Conservation (phyloP, 2,113 vertebrate genomes). For the Leptobrachium ailaonicum region DNA sequence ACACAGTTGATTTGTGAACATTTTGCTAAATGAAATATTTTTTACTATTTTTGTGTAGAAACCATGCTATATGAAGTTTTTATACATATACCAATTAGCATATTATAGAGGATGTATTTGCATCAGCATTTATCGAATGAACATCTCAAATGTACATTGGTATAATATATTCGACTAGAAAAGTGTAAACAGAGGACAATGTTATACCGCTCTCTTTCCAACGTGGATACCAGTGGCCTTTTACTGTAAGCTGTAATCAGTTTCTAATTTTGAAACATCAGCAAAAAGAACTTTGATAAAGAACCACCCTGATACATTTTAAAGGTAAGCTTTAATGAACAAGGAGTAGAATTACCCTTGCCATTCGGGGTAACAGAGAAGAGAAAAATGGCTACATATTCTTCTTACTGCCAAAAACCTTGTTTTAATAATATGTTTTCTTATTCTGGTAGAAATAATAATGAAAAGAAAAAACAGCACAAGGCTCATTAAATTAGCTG, state of each 20-base stretch:
- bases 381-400: conserved; percentile 84
- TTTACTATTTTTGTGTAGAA: too few relatives aligned
- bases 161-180: conserved; percentile 6
- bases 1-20: too few relatives aligned
- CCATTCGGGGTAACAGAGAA: conserved; percentile 89
- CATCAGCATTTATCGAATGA: conserved; percentile 42
- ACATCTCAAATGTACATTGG: conserved; percentile 8
- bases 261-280: conserved; percentile 89
- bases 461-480: conserved; percentile 67
- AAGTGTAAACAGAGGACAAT: conserved; percentile 30
- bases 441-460: conserved; percentile 85
- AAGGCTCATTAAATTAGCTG: conserved; percentile 97
- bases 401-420: conserved; percentile 97
- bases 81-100: conserved; percentile 34
- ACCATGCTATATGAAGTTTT: too few relatives aligned
- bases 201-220: not conserved
- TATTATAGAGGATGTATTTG: conserved; percentile 41
- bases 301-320: conserved; percentile 89
- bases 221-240: conserved; percentile 65
- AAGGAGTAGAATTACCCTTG: conserved; percentile 90
- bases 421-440: conserved; percentile 97
- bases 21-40: too few relatives aligned
- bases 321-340: conserved; percentile 94
- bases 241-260: conserved; percentile 86
- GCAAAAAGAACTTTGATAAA: conserved; percentile 83